Evolutionary conservation across 2,797 vertebrate genomes (phyloP).

Genomic region (Hypotaenidia okinawae): DNA sequence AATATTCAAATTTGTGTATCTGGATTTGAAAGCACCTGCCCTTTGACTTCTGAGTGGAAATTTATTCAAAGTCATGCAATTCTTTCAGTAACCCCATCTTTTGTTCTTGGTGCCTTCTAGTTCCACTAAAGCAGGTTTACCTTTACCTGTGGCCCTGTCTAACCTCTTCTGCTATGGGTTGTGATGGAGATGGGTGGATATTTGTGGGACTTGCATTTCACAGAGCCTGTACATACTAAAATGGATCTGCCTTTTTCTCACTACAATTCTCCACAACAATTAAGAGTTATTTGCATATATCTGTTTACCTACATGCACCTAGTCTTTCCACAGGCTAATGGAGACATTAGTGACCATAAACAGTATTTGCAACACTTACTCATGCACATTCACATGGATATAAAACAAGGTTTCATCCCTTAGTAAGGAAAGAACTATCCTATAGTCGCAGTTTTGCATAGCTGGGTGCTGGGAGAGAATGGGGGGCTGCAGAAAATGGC

Average conservation of each 20-base stretch:
- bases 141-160: background rate
- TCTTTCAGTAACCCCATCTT: background rate
- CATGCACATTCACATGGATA: background rate
- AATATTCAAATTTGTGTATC: background rate
- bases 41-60: background rate
- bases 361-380: fast-evolving
- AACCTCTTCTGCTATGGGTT: background rate
- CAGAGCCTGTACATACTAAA: background rate
- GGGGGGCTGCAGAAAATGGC: too few relatives aligned
- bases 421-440: background rate
- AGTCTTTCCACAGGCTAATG: background rate
- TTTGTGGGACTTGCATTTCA: background rate
- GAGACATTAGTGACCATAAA: background rate
- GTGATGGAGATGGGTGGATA: background rate
- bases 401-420: background rate
- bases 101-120: background rate
- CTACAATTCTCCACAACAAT: background rate
- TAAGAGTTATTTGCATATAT: fast-evolving
- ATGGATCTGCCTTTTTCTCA: background rate
- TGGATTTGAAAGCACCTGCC: background rate
- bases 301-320: background rate
- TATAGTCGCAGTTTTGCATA: too few relatives aligned
- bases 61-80: background rate
- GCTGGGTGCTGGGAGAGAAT: too few relatives aligned
- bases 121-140: background rate